phyloP scores from a whole-genome alignment of 2,888 invertebrate genomes.

The Synergus umbraculus region DNA sequence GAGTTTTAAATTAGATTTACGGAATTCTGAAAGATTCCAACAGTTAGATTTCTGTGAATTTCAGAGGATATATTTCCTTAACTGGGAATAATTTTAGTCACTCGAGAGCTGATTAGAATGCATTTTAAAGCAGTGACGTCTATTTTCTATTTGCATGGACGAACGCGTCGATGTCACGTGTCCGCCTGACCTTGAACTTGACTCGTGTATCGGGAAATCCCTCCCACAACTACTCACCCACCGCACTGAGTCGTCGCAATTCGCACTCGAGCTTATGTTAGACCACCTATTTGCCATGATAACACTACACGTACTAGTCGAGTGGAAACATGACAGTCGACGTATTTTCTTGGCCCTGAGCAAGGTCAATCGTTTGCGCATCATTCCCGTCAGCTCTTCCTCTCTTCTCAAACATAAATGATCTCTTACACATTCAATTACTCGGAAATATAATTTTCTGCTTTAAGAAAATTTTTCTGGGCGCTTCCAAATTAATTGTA shows the following conservation, averaged over 20 bases:
- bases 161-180: slow-evolving; percentile 17
- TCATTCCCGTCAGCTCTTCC: background rate
- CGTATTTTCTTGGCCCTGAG: slow-evolving; percentile 15
- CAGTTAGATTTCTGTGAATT: no score
- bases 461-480: background rate
- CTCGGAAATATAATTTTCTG: background rate
- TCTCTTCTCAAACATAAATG: background rate
- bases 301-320: background rate
- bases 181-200: slow-evolving; percentile 23
- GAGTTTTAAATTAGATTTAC: no score
- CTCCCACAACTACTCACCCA: slow-evolving; percentile 5
- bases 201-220: slow-evolving; percentile 38
- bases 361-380: slow-evolving; percentile 22
- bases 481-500: background rate
- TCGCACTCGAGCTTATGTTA: slow-evolving; percentile 1
- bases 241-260: slow-evolving; percentile 13
- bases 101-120: background rate
- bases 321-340: background rate
- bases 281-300: slow-evolving; percentile 25
- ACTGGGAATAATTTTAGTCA: background rate
- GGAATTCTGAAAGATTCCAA: no score
- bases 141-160: slow-evolving; percentile 30
- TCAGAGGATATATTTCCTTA: background rate
- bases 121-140: background rate
- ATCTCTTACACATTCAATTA: background rate